These are phyloP conservation scores for Holothuria glaberrima DNA, from an alignment of 35 echinoderm and acorn worm species.

Conservation along the genomic window DNA sequence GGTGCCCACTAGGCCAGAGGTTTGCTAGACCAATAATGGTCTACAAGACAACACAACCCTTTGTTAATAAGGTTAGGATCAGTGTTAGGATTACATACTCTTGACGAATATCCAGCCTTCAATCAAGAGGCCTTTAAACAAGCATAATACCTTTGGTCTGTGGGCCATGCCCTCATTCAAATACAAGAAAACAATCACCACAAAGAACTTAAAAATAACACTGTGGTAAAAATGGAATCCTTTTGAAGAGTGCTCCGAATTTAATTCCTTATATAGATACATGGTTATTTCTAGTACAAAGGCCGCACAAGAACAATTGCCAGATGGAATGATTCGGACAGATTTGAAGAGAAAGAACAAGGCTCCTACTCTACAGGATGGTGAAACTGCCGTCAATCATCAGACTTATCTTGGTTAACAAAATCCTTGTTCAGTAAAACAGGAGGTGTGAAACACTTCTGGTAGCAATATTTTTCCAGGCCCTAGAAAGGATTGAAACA, in stretches of 20 bases:
- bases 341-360: not conserved
- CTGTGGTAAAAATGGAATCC: too few species aligned
- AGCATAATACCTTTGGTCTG: too few species aligned
- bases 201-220: too few species aligned
- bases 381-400: not conserved
- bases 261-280: not conserved
- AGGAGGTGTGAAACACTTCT: constrained; percentile 73
- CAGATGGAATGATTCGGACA: not conserved
- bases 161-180: too few species aligned
- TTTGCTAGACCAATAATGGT: too few species aligned
- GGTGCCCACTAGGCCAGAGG: too few species aligned
- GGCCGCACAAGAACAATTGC: not conserved
- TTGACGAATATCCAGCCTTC: too few species aligned
- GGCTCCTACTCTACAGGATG: not conserved
- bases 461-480: constrained; percentile 69
- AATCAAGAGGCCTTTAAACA: too few species aligned
- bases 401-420: constrained; percentile 46
- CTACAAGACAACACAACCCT: too few species aligned
- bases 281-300: not conserved
- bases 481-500: constrained; percentile 58
- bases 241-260: not conserved
- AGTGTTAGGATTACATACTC: too few species aligned
- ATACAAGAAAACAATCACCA: too few species aligned
- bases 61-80: too few species aligned
- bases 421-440: constrained; percentile 61